Evolutionary conservation across 2,888 invertebrate genomes (phyloP).

Genomic region (Petrophora chlorosata): DNA sequence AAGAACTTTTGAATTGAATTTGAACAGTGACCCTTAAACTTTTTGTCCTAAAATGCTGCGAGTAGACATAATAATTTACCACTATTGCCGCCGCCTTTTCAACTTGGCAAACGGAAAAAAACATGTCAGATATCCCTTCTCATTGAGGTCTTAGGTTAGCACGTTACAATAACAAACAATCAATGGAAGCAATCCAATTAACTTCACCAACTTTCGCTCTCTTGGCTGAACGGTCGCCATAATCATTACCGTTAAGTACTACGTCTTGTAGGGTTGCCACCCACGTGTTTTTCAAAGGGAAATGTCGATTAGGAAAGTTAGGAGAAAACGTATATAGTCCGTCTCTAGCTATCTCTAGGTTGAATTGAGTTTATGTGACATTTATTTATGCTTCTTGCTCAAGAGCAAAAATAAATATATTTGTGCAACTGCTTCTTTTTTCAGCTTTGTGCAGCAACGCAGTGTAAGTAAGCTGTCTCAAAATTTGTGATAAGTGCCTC

Average conservation of each 20-base stretch:
- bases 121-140: slow-evolving; percentile 26
- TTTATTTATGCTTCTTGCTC: no score
- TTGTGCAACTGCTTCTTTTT: no score
- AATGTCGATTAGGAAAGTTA: not conserved
- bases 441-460: no score
- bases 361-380: no score
- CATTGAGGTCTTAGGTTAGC: slow-evolving; percentile 32
- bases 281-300: slow-evolving; percentile 2
- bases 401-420: no score
- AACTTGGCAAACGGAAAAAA: slow-evolving; percentile 20
- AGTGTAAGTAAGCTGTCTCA: no score
- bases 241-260: slow-evolving; percentile 66
- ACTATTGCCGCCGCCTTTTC: not conserved
- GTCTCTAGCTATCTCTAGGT: not conserved
- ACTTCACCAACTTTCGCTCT: slow-evolving; percentile 63
- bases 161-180: slow-evolving; percentile 56
- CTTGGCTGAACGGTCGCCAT: slow-evolving; percentile 62
- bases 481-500: no score
- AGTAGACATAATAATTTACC: no score
- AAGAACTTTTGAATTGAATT: no score
- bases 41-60: no score
- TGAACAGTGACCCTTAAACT: no score
- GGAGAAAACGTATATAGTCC: not conserved
- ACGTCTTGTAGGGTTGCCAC: slow-evolving; percentile 32
- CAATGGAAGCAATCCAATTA: slow-evolving; percentile 69